A percentile compares a stretch with the other conserved stretches of the same genome.
These are phyloP conservation scores for Calliscelio sp. DNA, from an alignment of 2,888 invertebrate species.

Conservation along the genomic window DNA sequence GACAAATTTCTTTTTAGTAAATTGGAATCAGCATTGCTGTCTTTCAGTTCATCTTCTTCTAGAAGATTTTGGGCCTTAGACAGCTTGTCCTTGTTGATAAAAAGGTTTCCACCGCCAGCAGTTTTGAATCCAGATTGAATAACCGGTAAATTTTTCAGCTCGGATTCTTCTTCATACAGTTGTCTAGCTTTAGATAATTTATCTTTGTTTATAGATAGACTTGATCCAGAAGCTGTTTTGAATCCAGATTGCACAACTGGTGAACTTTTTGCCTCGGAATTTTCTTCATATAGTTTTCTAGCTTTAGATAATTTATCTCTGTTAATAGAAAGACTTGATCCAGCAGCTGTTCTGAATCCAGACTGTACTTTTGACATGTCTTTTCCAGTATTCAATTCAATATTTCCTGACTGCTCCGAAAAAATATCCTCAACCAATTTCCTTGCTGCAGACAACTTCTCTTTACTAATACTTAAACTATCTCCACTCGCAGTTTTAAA, in stretches of 20 bases:
- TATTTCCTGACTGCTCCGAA: too few species aligned
- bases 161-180: conserved; percentile 28
- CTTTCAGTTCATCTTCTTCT: too few species aligned
- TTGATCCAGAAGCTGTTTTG: conserved; percentile 82
- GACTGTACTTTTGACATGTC: background rate
- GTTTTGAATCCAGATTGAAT: background rate
- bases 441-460: conserved; percentile 7
- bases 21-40: too few species aligned
- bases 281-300: conserved; percentile 32
- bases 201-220: conserved; percentile 77
- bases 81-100: background rate
- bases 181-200: conserved; percentile 44
- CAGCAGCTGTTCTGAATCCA: conserved; percentile 83
- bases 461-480: conserved; percentile 22
- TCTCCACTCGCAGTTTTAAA: conserved; percentile 50
- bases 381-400: too few species aligned
- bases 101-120: background rate
- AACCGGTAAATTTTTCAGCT: too few species aligned
- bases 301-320: conserved; percentile 68
- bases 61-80: background rate
- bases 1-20: too few species aligned
- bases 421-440: background rate
- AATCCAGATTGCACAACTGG: conserved; percentile 74
- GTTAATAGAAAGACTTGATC: conserved; percentile 77
- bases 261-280: background rate